Conservation (phyloP, 2,113 vertebrate genomes). For the Poicephalus gulielmi region DNA sequence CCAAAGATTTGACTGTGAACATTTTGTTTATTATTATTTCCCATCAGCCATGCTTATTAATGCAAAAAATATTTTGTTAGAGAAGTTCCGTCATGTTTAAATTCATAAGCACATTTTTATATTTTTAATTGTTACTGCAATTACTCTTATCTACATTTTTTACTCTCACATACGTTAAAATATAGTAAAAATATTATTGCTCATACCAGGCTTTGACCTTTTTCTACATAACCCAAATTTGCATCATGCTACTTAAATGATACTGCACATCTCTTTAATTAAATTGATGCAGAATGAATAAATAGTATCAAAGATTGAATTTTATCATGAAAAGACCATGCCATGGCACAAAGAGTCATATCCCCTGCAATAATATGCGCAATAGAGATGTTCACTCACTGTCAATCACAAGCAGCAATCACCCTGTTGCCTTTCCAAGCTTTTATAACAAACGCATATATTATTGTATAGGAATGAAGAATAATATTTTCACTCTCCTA, state of each 20-base stretch:
- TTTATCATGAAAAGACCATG: background rate
- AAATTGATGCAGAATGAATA: slow-evolving; percentile 9
- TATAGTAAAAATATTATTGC: background rate
- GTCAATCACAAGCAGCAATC: background rate
- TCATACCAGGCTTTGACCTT: background rate
- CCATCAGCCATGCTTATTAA: background rate
- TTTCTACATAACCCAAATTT: slow-evolving; percentile 3
- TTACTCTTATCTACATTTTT: background rate
- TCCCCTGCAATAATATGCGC: background rate
- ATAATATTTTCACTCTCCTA: background rate
- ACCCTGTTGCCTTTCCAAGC: background rate
- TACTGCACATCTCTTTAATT: background rate
- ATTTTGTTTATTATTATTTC: background rate
- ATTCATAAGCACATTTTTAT: background rate
- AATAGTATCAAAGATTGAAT: background rate
- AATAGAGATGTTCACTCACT: background rate
- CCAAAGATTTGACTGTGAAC: background rate
- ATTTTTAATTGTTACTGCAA: background rate
- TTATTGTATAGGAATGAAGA: background rate
- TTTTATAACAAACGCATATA: background rate
- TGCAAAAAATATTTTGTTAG: background rate
- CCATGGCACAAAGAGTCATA: background rate
- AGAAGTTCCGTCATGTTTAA: background rate
- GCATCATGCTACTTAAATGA: background rate
- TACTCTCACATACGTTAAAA: background rate